Conservation (phyloP, 2,113 vertebrate species). For the Chlorodrepanis virens region DNA sequence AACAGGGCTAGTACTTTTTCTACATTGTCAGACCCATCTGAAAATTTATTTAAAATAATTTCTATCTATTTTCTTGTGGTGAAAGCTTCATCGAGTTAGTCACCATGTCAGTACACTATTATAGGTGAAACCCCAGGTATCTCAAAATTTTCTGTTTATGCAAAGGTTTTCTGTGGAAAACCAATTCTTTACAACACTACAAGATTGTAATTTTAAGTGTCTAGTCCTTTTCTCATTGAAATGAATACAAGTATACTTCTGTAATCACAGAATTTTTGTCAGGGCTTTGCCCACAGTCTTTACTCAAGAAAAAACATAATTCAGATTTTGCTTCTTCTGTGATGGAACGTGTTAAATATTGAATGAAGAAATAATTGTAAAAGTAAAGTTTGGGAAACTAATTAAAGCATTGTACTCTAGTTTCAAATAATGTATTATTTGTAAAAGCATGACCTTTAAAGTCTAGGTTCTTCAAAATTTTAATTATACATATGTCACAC, state of each 20-base stretch:
- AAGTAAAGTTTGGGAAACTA: not conserved
- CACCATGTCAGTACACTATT: not conserved
- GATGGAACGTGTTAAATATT: not conserved
- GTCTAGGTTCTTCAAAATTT: not conserved
- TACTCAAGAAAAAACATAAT: not conserved
- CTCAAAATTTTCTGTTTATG: not conserved
- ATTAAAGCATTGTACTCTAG: not conserved
- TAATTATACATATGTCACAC: not conserved
- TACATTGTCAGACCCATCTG: not conserved
- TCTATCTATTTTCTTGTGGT: not conserved
- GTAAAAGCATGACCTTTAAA: not conserved
- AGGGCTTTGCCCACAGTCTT: not conserved
- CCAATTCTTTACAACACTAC: not conserved
- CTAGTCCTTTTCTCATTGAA: not conserved
- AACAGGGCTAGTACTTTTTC: not conserved
- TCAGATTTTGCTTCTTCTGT: not conserved
- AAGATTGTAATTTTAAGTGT: not conserved
- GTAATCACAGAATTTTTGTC: not conserved
- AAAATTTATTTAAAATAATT: not conserved
- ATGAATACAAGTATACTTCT: not conserved
- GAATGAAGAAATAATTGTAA: not conserved
- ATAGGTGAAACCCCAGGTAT: not conserved
- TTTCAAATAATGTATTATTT: not conserved
- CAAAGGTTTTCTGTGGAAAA: not conserved
- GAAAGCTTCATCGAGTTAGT: not conserved